A percentile compares a stretch with the other conserved stretches of the same genome.
Evolutionary conservation across 2,113 vertebrate species (phyloP).

Genomic region (Ia io): DNA sequence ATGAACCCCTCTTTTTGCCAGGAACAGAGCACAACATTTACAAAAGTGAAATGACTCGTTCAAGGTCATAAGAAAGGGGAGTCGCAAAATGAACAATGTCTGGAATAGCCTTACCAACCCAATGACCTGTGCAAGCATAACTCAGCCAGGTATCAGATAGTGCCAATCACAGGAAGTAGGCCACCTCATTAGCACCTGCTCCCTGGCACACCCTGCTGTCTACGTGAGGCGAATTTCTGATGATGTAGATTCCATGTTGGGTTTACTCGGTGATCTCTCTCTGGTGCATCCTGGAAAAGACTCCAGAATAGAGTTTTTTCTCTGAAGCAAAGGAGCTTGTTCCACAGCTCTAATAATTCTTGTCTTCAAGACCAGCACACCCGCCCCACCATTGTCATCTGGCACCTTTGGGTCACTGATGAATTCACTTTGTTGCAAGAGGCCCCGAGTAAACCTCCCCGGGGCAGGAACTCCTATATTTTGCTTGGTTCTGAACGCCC

Average conservation of each 20-base stretch:
- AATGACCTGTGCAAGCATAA: background rate
- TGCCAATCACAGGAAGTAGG: background rate
- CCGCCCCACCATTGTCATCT: accelerated
- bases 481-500: background rate
- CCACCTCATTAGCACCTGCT: background rate
- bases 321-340: background rate
- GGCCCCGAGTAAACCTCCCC: background rate
- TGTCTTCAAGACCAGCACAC: background rate
- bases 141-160: background rate
- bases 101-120: background rate
- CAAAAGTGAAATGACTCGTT: background rate
- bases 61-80: background rate
- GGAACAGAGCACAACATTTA: background rate
- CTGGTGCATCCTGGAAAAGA: background rate
- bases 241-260: background rate
- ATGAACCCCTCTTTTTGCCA: background rate
- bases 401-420: background rate
- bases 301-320: background rate
- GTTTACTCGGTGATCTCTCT: accelerated
- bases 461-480: background rate
- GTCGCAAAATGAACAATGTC: background rate
- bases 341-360: background rate
- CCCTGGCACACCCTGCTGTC: background rate
- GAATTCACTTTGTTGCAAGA: background rate
- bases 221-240: background rate